These are phyloP conservation scores for Limenitis camilla DNA, from an alignment of 2,888 invertebrate genomes.

Conservation along the genomic window DNA sequence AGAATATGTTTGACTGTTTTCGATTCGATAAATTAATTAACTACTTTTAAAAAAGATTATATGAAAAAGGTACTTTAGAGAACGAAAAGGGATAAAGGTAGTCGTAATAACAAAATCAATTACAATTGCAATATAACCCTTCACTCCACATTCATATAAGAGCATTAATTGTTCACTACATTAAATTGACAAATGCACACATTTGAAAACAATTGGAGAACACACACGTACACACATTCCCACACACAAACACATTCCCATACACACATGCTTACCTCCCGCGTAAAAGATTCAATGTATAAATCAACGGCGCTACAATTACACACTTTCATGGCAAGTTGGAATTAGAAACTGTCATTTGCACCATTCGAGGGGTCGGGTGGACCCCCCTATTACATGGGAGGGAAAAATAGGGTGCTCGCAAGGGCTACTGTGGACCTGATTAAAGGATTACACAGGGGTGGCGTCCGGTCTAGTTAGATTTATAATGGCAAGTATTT, in stretches of 20 bases:
- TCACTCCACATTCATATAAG: slow-evolving; percentile 6
- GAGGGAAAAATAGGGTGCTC: slow-evolving; percentile 70
- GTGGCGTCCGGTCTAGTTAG: slow-evolving; percentile 71
- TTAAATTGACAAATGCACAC: slow-evolving; percentile 46
- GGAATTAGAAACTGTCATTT: slow-evolving; percentile 77
- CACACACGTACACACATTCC: slow-evolving; percentile 24
- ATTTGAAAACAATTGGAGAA: slow-evolving; percentile 33
- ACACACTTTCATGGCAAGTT: slow-evolving; percentile 76
- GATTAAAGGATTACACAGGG: slow-evolving; percentile 73
- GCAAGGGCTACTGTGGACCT: slow-evolving; percentile 70
- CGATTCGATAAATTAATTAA: too few relatives aligned
- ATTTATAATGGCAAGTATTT: slow-evolving; percentile 72
- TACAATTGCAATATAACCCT: slow-evolving; percentile 2
- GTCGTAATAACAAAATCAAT: neutral
- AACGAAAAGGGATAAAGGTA: slow-evolving; percentile 33
- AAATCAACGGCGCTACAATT: slow-evolving; percentile 74
- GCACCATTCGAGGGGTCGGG: slow-evolving; percentile 66
- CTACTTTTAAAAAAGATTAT: too few relatives aligned
- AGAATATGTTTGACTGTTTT: too few relatives aligned
- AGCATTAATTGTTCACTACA: slow-evolving; percentile 14
- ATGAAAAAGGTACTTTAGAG: too few relatives aligned
- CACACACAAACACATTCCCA: slow-evolving; percentile 20
- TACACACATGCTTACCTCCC: slow-evolving; percentile 41
- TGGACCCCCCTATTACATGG: slow-evolving; percentile 43
- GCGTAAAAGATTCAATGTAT: slow-evolving; percentile 65